A percentile compares a stretch with the other conserved stretches of the same genome.
These are phyloP conservation scores for Fragariocoptes setiger DNA, from an alignment of 1,140 invertebrate species.

Conservation along the genomic window DNA sequence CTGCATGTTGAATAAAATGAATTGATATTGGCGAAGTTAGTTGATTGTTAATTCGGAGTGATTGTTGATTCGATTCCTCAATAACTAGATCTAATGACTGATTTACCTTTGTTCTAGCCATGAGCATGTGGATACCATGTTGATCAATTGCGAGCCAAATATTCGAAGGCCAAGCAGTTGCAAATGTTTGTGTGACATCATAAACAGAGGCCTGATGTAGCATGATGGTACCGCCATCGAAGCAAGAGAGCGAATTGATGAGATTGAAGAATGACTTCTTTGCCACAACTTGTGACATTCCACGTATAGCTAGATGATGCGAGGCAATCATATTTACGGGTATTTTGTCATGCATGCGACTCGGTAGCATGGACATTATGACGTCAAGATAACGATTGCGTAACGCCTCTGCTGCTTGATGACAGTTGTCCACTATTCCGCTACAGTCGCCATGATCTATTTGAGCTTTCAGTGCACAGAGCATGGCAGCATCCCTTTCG, in stretches of 20 bases:
- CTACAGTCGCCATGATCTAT: slow-evolving; percentile 53
- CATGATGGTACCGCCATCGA: background rate
- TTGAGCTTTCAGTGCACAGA: slow-evolving; percentile 70
- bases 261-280: slow-evolving; percentile 76
- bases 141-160: slow-evolving; percentile 74
- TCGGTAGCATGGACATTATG: slow-evolving; percentile 43
- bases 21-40: no score
- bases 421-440: slow-evolving; percentile 12
- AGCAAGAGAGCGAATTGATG: slow-evolving; percentile 57
- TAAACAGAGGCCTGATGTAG: slow-evolving; percentile 69
- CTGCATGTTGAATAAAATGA: slow-evolving; percentile 8
- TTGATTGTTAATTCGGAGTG: background rate
- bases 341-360: slow-evolving; percentile 36
- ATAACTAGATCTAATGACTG: background rate
- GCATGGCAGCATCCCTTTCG: slow-evolving; percentile 69
- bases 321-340: slow-evolving; percentile 42
- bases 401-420: slow-evolving; percentile 4
- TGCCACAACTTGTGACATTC: slow-evolving; percentile 47
- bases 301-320: slow-evolving; percentile 51
- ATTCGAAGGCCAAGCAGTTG: slow-evolving; percentile 52
- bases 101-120: slow-evolving; percentile 38
- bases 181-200: slow-evolving; percentile 85
- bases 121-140: slow-evolving; percentile 57
- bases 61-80: slow-evolving; percentile 1
- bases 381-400: slow-evolving; percentile 17